Conservation (phyloP, 2,888 invertebrate species). For the Norana najaformis region DNA sequence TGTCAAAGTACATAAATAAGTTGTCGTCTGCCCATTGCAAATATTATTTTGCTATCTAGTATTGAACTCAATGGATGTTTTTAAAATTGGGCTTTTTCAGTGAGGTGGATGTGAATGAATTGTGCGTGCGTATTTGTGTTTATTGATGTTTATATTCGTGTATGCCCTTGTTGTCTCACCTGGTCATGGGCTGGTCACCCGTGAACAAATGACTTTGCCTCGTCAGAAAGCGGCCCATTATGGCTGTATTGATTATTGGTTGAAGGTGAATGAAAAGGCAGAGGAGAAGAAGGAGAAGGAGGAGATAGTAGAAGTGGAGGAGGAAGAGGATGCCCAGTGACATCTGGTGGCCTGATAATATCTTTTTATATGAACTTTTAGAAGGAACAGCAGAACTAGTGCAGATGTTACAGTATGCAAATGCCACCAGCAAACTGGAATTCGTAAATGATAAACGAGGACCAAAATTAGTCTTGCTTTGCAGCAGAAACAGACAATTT, state of each 20-base stretch:
- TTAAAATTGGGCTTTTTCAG: neutral
- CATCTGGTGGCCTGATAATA: conserved; percentile 13
- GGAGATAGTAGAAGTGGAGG: neutral
- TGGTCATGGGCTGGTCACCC: neutral
- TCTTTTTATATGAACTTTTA: conserved; percentile 9
- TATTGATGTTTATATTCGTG: neutral
- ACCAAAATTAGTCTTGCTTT: too few species aligned
- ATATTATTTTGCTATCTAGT: neutral
- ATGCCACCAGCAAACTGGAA: conserved; percentile 13
- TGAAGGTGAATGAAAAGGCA: neutral
- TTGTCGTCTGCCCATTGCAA: too few species aligned
- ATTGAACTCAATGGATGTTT: neutral
- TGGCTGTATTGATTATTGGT: neutral
- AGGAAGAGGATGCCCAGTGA: neutral
- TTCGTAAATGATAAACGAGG: neutral
- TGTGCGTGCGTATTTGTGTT: neutral
- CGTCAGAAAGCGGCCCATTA: neutral
- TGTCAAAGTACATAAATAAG: too few species aligned
- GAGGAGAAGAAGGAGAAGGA: neutral
- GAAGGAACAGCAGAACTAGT: neutral
- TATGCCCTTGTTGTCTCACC: neutral
- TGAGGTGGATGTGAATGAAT: neutral
- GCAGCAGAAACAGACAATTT: too few species aligned
- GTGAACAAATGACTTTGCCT: neutral
- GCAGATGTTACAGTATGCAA: neutral